phyloP scores from a whole-genome alignment of 2,797 vertebrate genomes.

The Trematomus bernacchii region DNA sequence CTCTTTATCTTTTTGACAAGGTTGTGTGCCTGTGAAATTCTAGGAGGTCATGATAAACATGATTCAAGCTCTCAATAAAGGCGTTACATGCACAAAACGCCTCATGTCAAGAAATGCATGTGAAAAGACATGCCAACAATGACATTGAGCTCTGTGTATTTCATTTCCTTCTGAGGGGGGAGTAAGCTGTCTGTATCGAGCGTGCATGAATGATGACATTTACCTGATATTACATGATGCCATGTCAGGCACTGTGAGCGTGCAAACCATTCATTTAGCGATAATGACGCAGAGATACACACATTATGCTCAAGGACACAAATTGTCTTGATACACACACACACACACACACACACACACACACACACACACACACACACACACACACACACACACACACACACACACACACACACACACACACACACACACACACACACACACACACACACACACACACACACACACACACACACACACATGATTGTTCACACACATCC shows the following conservation, averaged over 20 bases:
- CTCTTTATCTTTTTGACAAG: background rate
- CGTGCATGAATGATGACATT: slow-evolving; percentile 1
- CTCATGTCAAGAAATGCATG: background rate
- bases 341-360: background rate
- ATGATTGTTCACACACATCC: too few relatives aligned
- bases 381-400: background rate
- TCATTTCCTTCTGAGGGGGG: slow-evolving; percentile 1
- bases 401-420: slow-evolving; percentile 1
- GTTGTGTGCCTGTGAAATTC: background rate
- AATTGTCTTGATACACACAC: slow-evolving; percentile 6
- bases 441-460: background rate
- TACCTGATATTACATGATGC: slow-evolving; percentile 22
- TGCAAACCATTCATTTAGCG: slow-evolving; percentile 13
- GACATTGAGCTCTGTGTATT: slow-evolving; percentile 6
- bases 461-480: slow-evolving; percentile 12
- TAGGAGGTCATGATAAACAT: slow-evolving; percentile 6
- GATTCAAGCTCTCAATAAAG: background rate
- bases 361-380: slow-evolving; percentile 13
- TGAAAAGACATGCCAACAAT: slow-evolving; percentile 8
- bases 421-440: background rate
- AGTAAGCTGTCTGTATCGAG: slow-evolving; percentile 15
- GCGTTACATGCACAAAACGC: slow-evolving; percentile 20
- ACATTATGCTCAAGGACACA: slow-evolving; percentile 1
- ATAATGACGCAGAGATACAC: slow-evolving; percentile 16
- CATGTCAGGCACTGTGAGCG: slow-evolving; percentile 7